Base-by-base conservation (phyloP, 2,797 vertebrate species). In the Tangara arthus region DNA sequence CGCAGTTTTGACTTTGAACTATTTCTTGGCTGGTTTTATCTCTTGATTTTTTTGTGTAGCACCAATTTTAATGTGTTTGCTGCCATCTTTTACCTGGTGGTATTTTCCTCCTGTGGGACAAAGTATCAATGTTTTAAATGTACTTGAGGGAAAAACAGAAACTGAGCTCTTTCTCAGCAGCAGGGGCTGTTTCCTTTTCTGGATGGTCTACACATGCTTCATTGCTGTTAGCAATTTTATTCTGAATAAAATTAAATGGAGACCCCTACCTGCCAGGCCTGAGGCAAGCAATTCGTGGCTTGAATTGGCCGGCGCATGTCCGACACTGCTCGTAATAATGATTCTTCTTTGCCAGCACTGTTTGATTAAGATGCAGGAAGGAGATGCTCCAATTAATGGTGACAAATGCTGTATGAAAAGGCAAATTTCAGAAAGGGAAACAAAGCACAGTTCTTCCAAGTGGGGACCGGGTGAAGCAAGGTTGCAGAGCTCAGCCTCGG, bases 121-220 rank as follows among this genome's bases (percentile, higher is more conserved):
- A 87, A 34, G 20, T 9, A 28, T 63, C 59, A 39, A 4, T 2
- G 0, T 41, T 84, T 61, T 17, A 71, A 82, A 47, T 0, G 0
- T 44, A 53, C 64, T 81, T 71, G 24, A 70, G 6, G 13, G 12
- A 18, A 61, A 79, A 89, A 27, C 2, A 56, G 52, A 87, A 84
- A 20, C 16, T 24, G 41, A 35, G 22, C 7, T 44, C 7, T 26
- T 21, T 23, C 32, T 63, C 32, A 56, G 16, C 1, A 11, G 32
- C 1, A 71, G 24, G 5, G 2, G 2, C 18, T 61, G 16, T 49
- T 86, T 81, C 37, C 26, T 89, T 70, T 87, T 50, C 70, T 84
- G n/a, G 14, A 46, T 41, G 32, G 15, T 22, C 52, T 26, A 11
- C 17, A 46, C 7, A 3, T 15, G 8, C 35, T 81, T 80, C 30